A percentile compares a stretch with the other conserved stretches of the same genome.
Conservation (phyloP, 2,888 invertebrate genomes). For the Dascillus cervinus region DNA sequence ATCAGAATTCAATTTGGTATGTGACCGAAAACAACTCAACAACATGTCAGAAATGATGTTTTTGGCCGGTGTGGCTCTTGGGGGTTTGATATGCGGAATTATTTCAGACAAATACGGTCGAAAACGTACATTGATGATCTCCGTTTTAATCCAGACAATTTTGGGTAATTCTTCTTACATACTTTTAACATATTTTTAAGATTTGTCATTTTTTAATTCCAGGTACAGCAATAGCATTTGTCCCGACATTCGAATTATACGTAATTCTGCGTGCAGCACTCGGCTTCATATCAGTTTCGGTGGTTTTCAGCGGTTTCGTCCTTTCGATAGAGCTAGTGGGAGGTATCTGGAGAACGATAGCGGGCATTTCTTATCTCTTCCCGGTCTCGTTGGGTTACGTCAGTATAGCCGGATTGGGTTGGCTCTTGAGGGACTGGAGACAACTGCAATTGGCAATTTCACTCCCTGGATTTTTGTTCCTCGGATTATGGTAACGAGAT, state of each 20-base stretch:
- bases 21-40: constrained; percentile 60
- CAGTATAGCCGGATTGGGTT: constrained; percentile 63
- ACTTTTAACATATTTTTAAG: no score
- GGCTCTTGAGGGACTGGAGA: constrained; percentile 64
- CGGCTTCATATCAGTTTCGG: constrained; percentile 72
- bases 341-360: constrained; percentile 71
- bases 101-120: constrained; percentile 74
- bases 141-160: constrained; percentile 59
- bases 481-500: constrained; percentile 62
- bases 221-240: constrained; percentile 54
- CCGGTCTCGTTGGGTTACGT: constrained; percentile 71
- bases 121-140: constrained; percentile 65
- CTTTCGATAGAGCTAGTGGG: constrained; percentile 71
- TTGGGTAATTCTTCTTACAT: constrained; percentile 55
- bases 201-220: no score
- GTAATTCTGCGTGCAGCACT: constrained; percentile 59
- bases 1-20: constrained; percentile 70
- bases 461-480: constrained; percentile 61
- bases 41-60: constrained; percentile 72
- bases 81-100: constrained; percentile 71
- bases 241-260: constrained; percentile 64
- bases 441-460: constrained; percentile 65
- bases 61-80: constrained; percentile 66
- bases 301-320: constrained; percentile 75
- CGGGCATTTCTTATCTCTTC: constrained; percentile 73